Conservation (phyloP, 2,888 invertebrate genomes). For the Euproctis similis region DNA sequence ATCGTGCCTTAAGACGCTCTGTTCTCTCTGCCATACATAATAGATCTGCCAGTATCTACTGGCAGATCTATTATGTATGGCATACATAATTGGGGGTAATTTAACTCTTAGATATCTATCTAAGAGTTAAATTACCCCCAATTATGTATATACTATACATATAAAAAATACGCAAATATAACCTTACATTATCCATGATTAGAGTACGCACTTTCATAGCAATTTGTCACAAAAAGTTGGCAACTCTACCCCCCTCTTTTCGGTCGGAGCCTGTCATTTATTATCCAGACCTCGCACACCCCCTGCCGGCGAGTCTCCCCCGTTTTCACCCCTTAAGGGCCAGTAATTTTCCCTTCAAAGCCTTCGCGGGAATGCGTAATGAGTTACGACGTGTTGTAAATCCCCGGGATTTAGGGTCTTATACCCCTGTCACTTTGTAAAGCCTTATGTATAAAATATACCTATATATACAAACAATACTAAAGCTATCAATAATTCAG, state of each 20-base stretch:
- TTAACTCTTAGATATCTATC: too few relatives aligned
- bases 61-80: too few relatives aligned
- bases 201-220: constrained; percentile 60
- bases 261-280: constrained; percentile 58
- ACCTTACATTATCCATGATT: constrained; percentile 24
- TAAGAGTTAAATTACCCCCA: too few relatives aligned
- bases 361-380: constrained; percentile 69
- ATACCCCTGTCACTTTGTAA: constrained; percentile 41
- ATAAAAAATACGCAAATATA: constrained; percentile 9
- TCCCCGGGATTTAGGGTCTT: constrained; percentile 52
- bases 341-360: constrained; percentile 68
- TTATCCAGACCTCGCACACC: constrained; percentile 37
- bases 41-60: too few relatives aligned
- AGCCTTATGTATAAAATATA: too few relatives aligned
- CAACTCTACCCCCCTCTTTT: constrained; percentile 51
- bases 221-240: constrained; percentile 74
- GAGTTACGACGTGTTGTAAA: constrained; percentile 65
- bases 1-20: too few relatives aligned
- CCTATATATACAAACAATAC: too few relatives aligned
- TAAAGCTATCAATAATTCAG: too few relatives aligned
- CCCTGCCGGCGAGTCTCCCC: constrained; percentile 10
- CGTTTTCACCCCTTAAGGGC: constrained; percentile 54
- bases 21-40: too few relatives aligned
- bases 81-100: too few relatives aligned
- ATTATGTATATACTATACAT: too few relatives aligned